Conservation (phyloP, 2,888 invertebrate genomes). For the Camptogramma bilineatum region DNA sequence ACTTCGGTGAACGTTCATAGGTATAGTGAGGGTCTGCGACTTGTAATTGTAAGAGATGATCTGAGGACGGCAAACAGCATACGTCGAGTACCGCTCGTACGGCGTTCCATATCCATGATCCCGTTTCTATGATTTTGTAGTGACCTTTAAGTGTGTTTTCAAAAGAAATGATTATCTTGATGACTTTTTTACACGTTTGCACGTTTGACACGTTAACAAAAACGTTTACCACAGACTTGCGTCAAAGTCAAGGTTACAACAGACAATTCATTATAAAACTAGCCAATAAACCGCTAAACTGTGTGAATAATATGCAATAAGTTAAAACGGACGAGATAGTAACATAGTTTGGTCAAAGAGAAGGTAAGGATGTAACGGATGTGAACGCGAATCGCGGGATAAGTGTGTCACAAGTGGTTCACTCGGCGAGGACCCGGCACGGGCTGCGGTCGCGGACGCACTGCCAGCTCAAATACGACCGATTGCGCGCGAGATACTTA, state of each 20-base stretch:
- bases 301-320: slow-evolving; percentile 17
- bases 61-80: slow-evolving; percentile 76
- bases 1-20: slow-evolving; percentile 72
- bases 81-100: slow-evolving; percentile 69
- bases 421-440: slow-evolving; percentile 63
- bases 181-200: slow-evolving; percentile 8
- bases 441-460: slow-evolving; percentile 70
- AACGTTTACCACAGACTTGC: slow-evolving; percentile 30
- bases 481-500: slow-evolving; percentile 63
- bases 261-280: slow-evolving; percentile 11
- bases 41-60: slow-evolving; percentile 65
- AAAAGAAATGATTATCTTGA: slow-evolving; percentile 14
- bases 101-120: slow-evolving; percentile 66
- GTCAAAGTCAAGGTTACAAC: slow-evolving; percentile 34
- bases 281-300: slow-evolving; percentile 4
- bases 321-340: slow-evolving; percentile 19
- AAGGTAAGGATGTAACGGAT: slow-evolving; percentile 36
- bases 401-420: slow-evolving; percentile 42
- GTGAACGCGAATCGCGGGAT: slow-evolving; percentile 16
- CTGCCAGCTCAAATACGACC: slow-evolving; percentile 64
- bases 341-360: slow-evolving; percentile 32
- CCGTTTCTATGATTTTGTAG: slow-evolving; percentile 60
- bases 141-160: slow-evolving; percentile 44
- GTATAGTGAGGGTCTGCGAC: slow-evolving; percentile 69
- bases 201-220: slow-evolving; percentile 23